Evolutionary conservation across 1,140 invertebrate species (phyloP).

Genomic region (Drosophila leontia): DNA sequence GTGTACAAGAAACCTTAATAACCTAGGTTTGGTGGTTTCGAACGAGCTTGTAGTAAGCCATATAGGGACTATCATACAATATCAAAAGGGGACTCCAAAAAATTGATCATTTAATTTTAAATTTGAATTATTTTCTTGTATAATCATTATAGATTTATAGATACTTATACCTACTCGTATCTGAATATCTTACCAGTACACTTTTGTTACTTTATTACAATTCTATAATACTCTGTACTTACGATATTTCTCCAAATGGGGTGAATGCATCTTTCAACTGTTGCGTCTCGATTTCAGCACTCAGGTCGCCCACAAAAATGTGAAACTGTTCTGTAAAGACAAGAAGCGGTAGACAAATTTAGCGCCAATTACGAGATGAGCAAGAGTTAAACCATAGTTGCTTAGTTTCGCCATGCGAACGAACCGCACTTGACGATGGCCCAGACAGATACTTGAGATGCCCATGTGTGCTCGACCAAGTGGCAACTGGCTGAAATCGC

Average conservation of each 20-base stretch:
- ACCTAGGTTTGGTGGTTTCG: neutral
- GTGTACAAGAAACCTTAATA: neutral
- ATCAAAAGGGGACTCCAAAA: too few species aligned
- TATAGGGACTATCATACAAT: too few species aligned
- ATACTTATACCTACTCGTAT: too few species aligned
- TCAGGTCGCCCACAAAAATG: conserved; percentile 99
- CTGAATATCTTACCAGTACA: neutral
- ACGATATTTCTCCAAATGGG: conserved; percentile 99
- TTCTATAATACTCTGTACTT: conserved; percentile 77
- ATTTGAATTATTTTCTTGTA: too few species aligned
- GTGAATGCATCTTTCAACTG: conserved; percentile 98
- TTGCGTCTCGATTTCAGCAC: conserved; percentile 99
- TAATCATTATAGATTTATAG: neutral
- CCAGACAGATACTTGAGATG: conserved; percentile 56
- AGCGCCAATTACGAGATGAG: conserved; percentile 50
- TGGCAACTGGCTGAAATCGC: conserved; percentile 65
- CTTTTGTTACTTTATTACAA: neutral
- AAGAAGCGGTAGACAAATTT: conserved; percentile 43
- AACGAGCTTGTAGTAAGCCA: neutral
- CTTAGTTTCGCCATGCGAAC: conserved; percentile 35
- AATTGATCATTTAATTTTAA: too few species aligned
- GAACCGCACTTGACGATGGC: conserved; percentile 36
- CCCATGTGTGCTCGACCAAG: conserved; percentile 47
- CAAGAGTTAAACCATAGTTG: conserved; percentile 40
- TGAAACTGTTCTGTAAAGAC: conserved; percentile 95